Base-by-base conservation (phyloP, 1,140 invertebrate species). In the Drosophila sp. region DNA sequence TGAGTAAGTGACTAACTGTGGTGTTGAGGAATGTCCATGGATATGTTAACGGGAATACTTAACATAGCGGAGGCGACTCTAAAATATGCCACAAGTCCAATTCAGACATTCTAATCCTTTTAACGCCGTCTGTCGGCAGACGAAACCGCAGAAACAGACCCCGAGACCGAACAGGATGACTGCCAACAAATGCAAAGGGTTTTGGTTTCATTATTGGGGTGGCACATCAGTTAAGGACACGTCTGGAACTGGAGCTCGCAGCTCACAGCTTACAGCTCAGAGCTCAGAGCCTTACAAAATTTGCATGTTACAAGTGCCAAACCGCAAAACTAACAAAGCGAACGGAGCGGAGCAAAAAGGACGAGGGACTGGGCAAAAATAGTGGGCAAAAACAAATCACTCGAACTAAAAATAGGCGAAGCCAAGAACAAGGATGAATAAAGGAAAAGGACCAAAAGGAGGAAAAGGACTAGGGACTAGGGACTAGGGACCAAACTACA, bases 321-420 rank as follows among this genome's bases (percentile, higher is more conserved):
- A 83, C 81, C 81, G 72, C 83, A 86, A 78, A 76, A 75, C 76
- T 65, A 84, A 78, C 63, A 74, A 63, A 62, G 43, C 38, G 64
- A 54, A 67, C 53, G 27, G 57, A 4, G 4, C 21, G 4, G 1
- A 21, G 46, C 64, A 59, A 63, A 64, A 56, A 45, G 62, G 63
- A 51, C 7, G 54, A 41, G 61, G 46, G 38, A 29, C 25, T 43
- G 16, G 9, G 9, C 62, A 38, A 38, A 41, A 63, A 78, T 64
- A 43, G 66, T 78, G 81, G 65, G 82, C 74, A 78, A 86, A 86
- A 87, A 76, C 82, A 87, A 86, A 86, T 86, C 81, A 87, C 78
- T 76, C 45, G 57, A 64, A 81, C 82, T 87, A 87, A 87, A 89
- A 89, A 89, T 87, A 89, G 83, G 61, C 72, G 61, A 67, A 75